Percentiles rank a stretch among this genome's conserved stretches.
phyloP scores from a whole-genome alignment of 2,888 invertebrate genomes.

The Calephelis perditalis region DNA sequence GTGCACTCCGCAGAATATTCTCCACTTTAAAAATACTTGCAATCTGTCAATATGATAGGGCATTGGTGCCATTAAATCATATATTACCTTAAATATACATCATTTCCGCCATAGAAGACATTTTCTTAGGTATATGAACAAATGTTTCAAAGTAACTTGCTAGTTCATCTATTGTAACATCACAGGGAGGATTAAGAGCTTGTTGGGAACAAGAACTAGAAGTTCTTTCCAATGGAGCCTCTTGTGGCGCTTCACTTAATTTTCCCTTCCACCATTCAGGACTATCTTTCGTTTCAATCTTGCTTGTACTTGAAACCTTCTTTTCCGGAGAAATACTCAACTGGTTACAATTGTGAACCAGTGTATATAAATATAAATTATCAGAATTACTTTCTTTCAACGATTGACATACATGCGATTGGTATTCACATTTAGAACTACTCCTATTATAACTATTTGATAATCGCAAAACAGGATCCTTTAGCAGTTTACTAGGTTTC shows the following conservation, averaged over 20 bases:
- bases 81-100: conserved; percentile 90
- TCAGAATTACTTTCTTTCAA: conserved; percentile 39
- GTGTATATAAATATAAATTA: conserved; percentile 52
- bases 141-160: conserved; percentile 97
- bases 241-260: conserved; percentile 33
- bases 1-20: no score
- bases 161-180: conserved; percentile 95
- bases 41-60: no score
- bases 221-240: conserved; percentile 42
- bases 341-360: conserved; percentile 66
- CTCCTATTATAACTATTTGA: conserved; percentile 44
- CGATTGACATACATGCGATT: conserved; percentile 22
- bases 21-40: no score
- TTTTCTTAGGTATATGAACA: conserved; percentile 97
- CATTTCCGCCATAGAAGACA: conserved; percentile 99
- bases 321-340: conserved; percentile 54
- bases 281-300: conserved; percentile 36
- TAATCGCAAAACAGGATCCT: conserved; percentile 77
- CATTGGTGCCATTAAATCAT: conserved; percentile 3
- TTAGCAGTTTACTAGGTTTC: conserved; percentile 68
- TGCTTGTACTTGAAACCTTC: conserved; percentile 28
- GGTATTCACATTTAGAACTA: conserved; percentile 30
- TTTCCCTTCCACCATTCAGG: conserved; percentile 54
- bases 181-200: conserved; percentile 84
- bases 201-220: conserved; percentile 86